Evolutionary conservation across 2,888 invertebrate genomes (phyloP).

Genomic region (Thereva nobilitata): DNA sequence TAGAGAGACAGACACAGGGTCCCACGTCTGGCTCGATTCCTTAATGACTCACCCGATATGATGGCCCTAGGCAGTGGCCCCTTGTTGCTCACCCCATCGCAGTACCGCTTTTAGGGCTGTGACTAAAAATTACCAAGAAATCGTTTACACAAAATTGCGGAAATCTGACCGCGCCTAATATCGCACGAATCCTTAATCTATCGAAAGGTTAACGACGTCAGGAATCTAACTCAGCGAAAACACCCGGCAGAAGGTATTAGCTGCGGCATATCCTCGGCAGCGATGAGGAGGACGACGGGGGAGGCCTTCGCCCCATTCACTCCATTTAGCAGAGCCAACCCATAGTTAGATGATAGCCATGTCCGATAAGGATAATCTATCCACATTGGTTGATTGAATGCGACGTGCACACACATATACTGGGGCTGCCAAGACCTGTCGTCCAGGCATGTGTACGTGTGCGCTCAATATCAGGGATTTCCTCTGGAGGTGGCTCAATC

Average conservation of each 20-base stretch:
- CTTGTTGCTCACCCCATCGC: background rate
- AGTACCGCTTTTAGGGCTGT: background rate
- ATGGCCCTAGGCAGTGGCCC: background rate
- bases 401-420: slow-evolving; percentile 23
- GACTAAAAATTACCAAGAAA: slow-evolving; percentile 35
- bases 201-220: slow-evolving; percentile 37
- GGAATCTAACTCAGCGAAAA: slow-evolving; percentile 30
- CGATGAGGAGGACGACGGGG: slow-evolving; percentile 9
- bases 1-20: background rate
- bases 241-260: slow-evolving; percentile 15
- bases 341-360: slow-evolving; percentile 36
- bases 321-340: slow-evolving; percentile 23
- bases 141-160: slow-evolving; percentile 39
- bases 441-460: slow-evolving; percentile 26
- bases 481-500: slow-evolving; percentile 33
- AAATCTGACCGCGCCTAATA: slow-evolving; percentile 42
- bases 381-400: slow-evolving; percentile 39
- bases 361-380: slow-evolving; percentile 37
- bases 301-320: slow-evolving; percentile 18
- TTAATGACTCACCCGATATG: slow-evolving; percentile 37
- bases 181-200: slow-evolving; percentile 39
- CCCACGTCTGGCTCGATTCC: slow-evolving; percentile 20
- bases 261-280: too few relatives aligned
- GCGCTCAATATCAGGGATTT: slow-evolving; percentile 32
- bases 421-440: slow-evolving; percentile 31